Evolutionary conservation across 2,113 vertebrate species (phyloP).

Genomic region (Rhadina sibilatrix): DNA sequence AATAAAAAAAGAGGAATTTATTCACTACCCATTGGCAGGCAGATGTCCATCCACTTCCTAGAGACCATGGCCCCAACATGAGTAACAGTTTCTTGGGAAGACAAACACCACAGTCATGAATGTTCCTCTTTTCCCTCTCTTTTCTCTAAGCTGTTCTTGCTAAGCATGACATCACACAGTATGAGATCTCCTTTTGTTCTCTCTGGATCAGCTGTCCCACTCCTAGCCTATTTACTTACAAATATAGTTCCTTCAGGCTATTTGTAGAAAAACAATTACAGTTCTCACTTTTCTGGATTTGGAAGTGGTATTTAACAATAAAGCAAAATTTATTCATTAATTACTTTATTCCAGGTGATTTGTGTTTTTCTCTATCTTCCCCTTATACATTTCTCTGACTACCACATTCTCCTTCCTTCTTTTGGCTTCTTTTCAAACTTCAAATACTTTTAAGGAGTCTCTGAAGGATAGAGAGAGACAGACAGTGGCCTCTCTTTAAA

Average conservation of each 20-base stretch:
- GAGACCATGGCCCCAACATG: neutral
- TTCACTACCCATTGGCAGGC: neutral
- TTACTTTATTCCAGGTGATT: neutral
- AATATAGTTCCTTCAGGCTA: neutral
- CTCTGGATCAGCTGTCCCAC: neutral
- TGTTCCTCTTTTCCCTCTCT: neutral
- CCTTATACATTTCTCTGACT: neutral
- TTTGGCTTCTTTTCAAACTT: neutral
- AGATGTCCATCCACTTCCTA: neutral
- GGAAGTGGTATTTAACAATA: neutral
- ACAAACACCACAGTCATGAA: neutral
- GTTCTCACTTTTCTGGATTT: neutral
- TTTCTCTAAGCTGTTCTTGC: neutral
- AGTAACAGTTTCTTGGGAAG: neutral
- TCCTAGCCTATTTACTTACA: neutral
- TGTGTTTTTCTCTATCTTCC: neutral
- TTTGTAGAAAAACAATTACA: neutral
- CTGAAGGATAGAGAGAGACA: neutral
- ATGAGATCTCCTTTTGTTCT: neutral
- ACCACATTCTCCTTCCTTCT: neutral
- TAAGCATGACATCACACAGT: accelerated
- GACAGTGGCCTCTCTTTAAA: neutral
- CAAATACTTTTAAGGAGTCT: neutral
- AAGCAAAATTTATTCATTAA: neutral
- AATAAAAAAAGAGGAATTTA: neutral